Conservation (phyloP, 2,888 invertebrate genomes). For the Dexiosoma caninum region DNA sequence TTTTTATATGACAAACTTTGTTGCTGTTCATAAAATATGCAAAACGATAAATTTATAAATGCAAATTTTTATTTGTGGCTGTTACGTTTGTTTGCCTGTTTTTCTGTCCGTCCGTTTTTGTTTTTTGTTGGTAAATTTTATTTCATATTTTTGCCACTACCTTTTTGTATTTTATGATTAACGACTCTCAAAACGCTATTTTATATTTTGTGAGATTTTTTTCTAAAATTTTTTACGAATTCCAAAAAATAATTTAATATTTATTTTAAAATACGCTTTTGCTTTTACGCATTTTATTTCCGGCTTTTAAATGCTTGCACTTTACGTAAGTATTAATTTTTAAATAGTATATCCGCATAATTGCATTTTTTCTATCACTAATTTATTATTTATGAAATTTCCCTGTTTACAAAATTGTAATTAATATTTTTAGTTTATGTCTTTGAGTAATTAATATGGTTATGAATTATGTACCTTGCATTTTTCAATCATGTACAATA, state of each 20-base stretch:
- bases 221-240: conserved; percentile 4
- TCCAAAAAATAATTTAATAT: conserved; percentile 8
- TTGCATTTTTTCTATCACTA: conserved; percentile 34
- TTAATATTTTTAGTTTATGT: conserved; percentile 43
- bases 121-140: conserved; percentile 3
- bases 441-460: conserved; percentile 6
- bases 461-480: background rate
- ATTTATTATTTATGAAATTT: conserved; percentile 49
- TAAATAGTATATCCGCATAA: conserved; percentile 2
- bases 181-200: conserved; percentile 3
- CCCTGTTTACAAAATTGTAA: conserved; percentile 48
- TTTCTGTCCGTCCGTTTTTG: background rate
- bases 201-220: conserved; percentile 5
- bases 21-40: conserved; percentile 62
- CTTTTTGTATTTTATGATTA: background rate
- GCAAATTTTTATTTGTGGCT: conserved; percentile 70
- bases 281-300: background rate
- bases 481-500: too few relatives aligned
- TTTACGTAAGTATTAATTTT: conserved; percentile 25
- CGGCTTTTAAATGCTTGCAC: background rate
- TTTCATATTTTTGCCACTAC: background rate
- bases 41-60: conserved; percentile 73
- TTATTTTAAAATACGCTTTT: background rate
- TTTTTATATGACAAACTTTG: conserved; percentile 60
- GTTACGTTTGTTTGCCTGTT: conserved; percentile 56